A percentile compares a stretch with the other conserved stretches of the same genome.
Conservation (phyloP, 2,113 vertebrate species). For the Tragelaphus strepsiceros region DNA sequence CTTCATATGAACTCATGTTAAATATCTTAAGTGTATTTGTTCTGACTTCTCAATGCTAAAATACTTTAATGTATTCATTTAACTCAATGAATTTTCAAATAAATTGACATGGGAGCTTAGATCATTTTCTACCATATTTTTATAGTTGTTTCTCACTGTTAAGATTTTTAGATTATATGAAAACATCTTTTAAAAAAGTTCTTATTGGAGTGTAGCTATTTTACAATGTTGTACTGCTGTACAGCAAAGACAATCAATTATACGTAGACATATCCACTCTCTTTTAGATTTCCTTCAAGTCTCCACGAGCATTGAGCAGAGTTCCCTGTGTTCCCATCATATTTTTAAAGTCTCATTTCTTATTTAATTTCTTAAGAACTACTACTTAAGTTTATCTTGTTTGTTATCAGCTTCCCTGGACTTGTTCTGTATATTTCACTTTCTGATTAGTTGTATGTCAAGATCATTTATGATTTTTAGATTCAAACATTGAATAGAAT, state of each 20-base stretch:
- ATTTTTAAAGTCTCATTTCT: background rate
- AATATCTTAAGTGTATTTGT: background rate
- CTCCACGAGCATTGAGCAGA: background rate
- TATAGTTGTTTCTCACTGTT: background rate
- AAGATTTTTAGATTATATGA: background rate
- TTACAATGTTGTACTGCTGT: background rate
- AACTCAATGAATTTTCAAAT: background rate
- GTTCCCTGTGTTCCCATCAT: background rate
- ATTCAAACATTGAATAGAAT: background rate
- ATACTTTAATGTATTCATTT: background rate
- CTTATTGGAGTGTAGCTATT: background rate
- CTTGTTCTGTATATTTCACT: background rate
- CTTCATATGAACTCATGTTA: background rate
- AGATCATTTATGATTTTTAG: background rate
- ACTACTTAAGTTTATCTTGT: background rate
- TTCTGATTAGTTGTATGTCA: background rate
- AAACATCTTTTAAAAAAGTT: background rate
- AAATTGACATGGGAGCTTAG: background rate
- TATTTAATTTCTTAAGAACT: background rate
- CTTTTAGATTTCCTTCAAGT: background rate
- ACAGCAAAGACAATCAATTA: background rate
- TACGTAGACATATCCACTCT: background rate
- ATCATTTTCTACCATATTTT: background rate
- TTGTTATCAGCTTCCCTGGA: background rate
- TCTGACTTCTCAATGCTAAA: background rate